Conservation (phyloP, 2,888 invertebrate genomes). For the Cerastoderma edule region DNA sequence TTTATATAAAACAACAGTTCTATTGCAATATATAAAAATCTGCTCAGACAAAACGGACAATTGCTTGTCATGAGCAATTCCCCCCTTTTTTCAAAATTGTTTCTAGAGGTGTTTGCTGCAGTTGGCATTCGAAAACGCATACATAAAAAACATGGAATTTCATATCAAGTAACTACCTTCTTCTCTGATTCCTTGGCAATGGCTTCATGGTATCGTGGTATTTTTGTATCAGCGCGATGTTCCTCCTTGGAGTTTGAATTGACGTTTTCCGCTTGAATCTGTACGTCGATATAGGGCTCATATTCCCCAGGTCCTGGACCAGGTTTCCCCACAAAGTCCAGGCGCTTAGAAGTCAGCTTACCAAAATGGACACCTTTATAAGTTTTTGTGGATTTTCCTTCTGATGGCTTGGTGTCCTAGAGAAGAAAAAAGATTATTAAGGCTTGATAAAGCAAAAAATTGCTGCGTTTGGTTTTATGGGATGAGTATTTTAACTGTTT, state of each 20-base stretch:
- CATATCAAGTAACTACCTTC: constrained; percentile 80
- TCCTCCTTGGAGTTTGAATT: constrained; percentile 69
- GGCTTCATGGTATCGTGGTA: constrained; percentile 82
- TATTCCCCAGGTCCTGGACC: constrained; percentile 83
- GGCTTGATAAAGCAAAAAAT: too few species aligned
- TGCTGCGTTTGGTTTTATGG: too few species aligned
- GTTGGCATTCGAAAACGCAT: too few species aligned
- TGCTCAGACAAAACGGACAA: too few species aligned
- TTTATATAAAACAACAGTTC: too few species aligned
- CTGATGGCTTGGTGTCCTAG: constrained; percentile 47
- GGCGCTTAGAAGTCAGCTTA: constrained; percentile 77
- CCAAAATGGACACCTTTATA: constrained; percentile 83
- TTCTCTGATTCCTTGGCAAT: constrained; percentile 79
- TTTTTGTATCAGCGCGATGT: constrained; percentile 76
- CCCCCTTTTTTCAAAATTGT: neutral
- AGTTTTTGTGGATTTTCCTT: constrained; percentile 71
- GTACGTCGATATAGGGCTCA: constrained; percentile 75
- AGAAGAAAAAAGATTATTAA: neutral
- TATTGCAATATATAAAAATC: too few species aligned
- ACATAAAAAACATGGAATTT: too few species aligned
- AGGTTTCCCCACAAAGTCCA: constrained; percentile 74
- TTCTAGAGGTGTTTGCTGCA: too few species aligned
- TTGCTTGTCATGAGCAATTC: neutral
- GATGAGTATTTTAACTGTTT: too few species aligned
- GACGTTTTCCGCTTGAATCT: constrained; percentile 68